Conservation (phyloP, 2,113 vertebrate genomes). For the Anthoscopus minutus region DNA sequence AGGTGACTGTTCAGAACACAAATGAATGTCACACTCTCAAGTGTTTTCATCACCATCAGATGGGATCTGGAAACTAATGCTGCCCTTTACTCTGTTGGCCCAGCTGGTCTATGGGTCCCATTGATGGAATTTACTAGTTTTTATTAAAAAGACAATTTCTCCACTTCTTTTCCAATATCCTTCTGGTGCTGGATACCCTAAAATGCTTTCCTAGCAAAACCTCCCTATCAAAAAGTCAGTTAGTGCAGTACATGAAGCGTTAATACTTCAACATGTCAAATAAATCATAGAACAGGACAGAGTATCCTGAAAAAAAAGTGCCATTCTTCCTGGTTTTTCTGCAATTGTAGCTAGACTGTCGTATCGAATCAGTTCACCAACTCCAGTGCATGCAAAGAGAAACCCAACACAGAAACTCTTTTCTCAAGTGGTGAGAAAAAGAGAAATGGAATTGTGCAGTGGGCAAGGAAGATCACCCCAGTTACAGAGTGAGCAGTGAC, state of each 20-base stretch:
- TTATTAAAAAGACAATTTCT: not conserved
- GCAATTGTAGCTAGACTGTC: not conserved
- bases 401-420: not conserved
- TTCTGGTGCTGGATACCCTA: not conserved
- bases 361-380: not conserved
- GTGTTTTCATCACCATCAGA: not conserved
- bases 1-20: not conserved
- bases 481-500: not conserved
- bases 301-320: not conserved
- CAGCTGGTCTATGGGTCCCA: not conserved
- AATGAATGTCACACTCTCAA: not conserved
- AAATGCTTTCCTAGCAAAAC: not conserved
- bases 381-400: fast-evolving
- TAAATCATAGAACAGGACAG: not conserved
- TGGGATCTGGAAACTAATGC: not conserved
- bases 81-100: not conserved
- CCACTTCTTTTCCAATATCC: not conserved
- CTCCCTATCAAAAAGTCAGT: not conserved
- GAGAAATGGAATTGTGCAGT: not conserved
- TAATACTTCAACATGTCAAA: not conserved
- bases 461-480: not conserved
- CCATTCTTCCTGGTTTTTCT: not conserved
- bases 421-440: not conserved
- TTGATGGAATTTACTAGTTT: not conserved
- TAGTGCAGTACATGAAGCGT: not conserved